Conservation (phyloP, 2,797 vertebrate species). For the Caiman crocodilus region DNA sequence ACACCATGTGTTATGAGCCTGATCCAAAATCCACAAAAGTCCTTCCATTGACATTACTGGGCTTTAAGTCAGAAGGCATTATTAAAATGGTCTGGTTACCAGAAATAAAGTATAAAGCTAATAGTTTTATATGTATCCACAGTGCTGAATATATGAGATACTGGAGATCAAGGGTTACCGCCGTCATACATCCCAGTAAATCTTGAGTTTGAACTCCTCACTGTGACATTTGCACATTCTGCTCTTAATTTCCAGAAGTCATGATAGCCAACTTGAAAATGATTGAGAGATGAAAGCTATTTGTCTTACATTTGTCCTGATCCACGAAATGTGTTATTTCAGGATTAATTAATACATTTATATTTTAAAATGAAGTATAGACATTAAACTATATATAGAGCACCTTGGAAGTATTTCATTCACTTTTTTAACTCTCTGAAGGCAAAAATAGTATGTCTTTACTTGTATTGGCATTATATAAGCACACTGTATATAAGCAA, state of each 20-base stretch:
- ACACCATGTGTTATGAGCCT: background rate
- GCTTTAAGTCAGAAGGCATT: background rate
- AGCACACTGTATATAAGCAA: too few species aligned
- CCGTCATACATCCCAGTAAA: slow-evolving; percentile 1
- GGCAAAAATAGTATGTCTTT: background rate
- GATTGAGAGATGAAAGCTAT: background rate
- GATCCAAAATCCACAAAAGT: background rate
- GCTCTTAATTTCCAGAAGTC: background rate
- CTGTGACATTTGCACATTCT: background rate
- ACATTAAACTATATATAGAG: background rate
- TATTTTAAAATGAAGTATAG: background rate
- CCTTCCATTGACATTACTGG: background rate
- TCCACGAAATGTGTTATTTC: background rate
- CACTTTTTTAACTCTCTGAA: background rate
- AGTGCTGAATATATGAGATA: background rate
- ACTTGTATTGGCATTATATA: background rate
- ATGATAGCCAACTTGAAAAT: background rate
- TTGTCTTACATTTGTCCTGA: fast-evolving
- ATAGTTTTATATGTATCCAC: background rate
- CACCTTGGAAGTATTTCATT: background rate
- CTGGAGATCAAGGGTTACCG: background rate
- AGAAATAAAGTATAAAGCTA: background rate
- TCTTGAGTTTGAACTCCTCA: slow-evolving; percentile 1
- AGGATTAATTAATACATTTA: background rate
- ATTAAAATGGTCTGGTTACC: background rate